Evolutionary conservation across 1,140 invertebrate genomes (phyloP).

Genomic region (Zophobas morio): DNA sequence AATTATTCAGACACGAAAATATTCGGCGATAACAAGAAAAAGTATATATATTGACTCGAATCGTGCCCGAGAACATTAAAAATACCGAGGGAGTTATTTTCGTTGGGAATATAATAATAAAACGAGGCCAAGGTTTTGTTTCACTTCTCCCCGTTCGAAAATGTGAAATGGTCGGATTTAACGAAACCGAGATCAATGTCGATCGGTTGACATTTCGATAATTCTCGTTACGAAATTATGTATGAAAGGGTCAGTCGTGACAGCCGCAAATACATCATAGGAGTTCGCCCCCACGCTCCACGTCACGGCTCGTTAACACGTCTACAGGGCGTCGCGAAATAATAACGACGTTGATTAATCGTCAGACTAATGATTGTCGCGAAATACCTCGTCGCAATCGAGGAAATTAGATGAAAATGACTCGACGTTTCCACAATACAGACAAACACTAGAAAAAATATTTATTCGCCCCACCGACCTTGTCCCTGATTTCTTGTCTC

Average conservation of each 20-base stretch:
- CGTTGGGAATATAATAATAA: neutral
- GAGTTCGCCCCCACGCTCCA: neutral
- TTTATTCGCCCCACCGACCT: conserved; percentile 75
- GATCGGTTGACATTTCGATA: conserved; percentile 29
- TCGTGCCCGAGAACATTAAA: neutral
- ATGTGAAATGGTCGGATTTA: neutral
- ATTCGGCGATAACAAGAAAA: no score
- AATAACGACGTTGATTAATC: neutral
- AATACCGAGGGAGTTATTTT: conserved; percentile 1
- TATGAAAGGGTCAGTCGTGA: conserved; percentile 14
- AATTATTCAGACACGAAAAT: no score
- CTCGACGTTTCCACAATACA: neutral
- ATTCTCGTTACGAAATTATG: conserved; percentile 20
- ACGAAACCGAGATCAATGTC: conserved; percentile 5
- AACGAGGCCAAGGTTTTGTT: neutral
- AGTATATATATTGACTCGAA: no score
- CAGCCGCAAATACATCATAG: conserved; percentile 18
- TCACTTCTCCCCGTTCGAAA: neutral
- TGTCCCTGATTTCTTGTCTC: conserved; percentile 97
- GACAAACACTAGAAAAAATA: no score
- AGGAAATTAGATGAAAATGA: neutral
- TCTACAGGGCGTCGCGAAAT: neutral
- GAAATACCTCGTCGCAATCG: neutral
- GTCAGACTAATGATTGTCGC: neutral
- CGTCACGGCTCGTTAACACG: conserved; percentile 13